These are phyloP conservation scores for Melinaea marsaeus DNA, from an alignment of 2,888 invertebrate species.

Conservation along the genomic window DNA sequence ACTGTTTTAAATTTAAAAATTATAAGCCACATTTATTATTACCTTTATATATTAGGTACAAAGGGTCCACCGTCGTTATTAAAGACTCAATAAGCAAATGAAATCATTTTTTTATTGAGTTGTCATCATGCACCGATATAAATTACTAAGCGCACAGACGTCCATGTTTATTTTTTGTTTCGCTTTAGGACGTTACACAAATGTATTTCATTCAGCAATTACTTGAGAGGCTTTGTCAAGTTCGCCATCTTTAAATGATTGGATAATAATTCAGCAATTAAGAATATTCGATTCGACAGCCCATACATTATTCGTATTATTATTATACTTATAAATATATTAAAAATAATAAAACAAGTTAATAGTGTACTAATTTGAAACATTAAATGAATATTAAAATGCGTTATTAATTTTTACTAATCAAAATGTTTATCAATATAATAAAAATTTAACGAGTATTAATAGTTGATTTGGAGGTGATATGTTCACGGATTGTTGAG, in stretches of 20 bases:
- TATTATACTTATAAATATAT: neutral
- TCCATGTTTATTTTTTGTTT: constrained; percentile 63
- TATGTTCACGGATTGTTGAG: constrained; percentile 31
- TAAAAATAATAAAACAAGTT: neutral
- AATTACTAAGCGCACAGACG: constrained; percentile 65
- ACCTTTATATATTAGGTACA: constrained; percentile 44
- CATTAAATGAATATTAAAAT: neutral
- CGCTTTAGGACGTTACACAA: constrained; percentile 72
- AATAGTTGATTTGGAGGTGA: constrained; percentile 8
- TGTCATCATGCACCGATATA: constrained; percentile 74
- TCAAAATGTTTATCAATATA: constrained; percentile 1
- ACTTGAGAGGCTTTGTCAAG: constrained; percentile 76
- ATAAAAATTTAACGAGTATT: constrained; percentile 3
- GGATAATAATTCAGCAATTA: constrained; percentile 68
- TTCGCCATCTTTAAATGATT: constrained; percentile 74
- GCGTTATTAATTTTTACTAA: constrained; percentile 6
- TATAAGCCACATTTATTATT: constrained; percentile 57
- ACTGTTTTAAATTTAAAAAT: constrained; percentile 17
- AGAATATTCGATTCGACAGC: constrained; percentile 44
- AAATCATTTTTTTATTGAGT: constrained; percentile 78
- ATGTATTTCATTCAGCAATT: constrained; percentile 77
- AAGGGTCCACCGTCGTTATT: constrained; percentile 66
- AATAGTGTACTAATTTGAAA: neutral
- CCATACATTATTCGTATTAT: neutral
- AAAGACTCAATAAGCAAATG: constrained; percentile 78